A percentile compares a stretch with the other conserved stretches of the same genome.
phyloP scores from a whole-genome alignment of 1,140 invertebrate species.

The Papilio dardanus region DNA sequence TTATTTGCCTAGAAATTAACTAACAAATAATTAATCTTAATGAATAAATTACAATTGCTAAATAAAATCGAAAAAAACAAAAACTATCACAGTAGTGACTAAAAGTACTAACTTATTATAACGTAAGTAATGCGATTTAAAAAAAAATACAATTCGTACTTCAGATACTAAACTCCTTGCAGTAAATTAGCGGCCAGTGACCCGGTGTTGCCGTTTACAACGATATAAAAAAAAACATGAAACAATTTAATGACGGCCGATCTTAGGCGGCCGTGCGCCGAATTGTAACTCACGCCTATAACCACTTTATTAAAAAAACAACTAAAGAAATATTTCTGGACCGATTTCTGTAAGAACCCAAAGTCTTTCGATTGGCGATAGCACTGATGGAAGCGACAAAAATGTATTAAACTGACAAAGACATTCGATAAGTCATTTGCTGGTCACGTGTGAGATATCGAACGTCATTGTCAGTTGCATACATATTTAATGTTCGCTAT shows the following conservation, averaged over 20 bases:
- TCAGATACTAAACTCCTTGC: slow-evolving; percentile 22
- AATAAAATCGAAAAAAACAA: not conserved
- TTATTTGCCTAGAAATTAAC: too few relatives aligned
- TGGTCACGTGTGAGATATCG: too few relatives aligned
- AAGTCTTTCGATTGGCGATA: too few relatives aligned
- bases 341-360: too few relatives aligned
- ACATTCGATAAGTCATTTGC: too few relatives aligned
- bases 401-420: too few relatives aligned
- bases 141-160: slow-evolving; percentile 10
- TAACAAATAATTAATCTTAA: not conserved
- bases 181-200: slow-evolving; percentile 26
- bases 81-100: not conserved
- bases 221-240: slow-evolving; percentile 17
- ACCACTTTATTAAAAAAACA: not conserved
- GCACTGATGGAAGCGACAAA: too few relatives aligned
- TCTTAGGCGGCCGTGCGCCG: slow-evolving; percentile 6
- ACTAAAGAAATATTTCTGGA: too few relatives aligned
- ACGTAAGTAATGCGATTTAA: slow-evolving; percentile 17
- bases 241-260: slow-evolving; percentile 16
- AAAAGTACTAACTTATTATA: slow-evolving; percentile 9
- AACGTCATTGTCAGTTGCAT: too few relatives aligned
- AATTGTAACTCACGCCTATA: slow-evolving; percentile 13
- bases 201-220: slow-evolving; percentile 17
- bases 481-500: too few relatives aligned
- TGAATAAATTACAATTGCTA: not conserved